Conservation (phyloP, 2,797 vertebrate species). For the Micrastur ruficollis region DNA sequence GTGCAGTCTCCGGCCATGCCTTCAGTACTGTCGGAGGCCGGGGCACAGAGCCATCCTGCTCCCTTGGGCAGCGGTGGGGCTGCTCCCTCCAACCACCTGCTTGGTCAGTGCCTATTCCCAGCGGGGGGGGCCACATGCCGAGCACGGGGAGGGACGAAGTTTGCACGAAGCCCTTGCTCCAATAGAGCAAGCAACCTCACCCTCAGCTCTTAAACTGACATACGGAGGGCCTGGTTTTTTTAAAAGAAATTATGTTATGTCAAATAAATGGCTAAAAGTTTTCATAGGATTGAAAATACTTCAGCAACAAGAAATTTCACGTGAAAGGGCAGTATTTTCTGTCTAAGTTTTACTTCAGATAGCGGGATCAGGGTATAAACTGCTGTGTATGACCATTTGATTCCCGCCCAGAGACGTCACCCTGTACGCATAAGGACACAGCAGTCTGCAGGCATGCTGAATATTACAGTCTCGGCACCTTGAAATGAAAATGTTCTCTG, state of each 20-base stretch:
- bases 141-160: background rate
- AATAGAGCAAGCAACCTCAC: background rate
- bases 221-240: background rate
- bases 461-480: background rate
- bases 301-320: background rate
- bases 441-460: rapidly evolving
- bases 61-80: background rate
- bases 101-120: background rate
- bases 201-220: background rate
- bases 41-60: background rate
- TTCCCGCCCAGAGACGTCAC: background rate
- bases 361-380: rapidly evolving
- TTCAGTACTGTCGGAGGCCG: rapidly evolving
- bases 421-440: background rate
- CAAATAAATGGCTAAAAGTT: background rate
- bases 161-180: background rate
- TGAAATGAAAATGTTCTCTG: background rate
- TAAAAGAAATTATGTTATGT: no score
- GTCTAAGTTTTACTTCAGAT: background rate
- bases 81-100: background rate
- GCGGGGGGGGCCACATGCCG: rapidly evolving
- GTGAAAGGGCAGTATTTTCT: background rate
- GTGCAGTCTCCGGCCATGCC: background rate
- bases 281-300: background rate
- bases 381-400: background rate